A percentile compares a stretch with the other conserved stretches of the same genome.
phyloP scores from a whole-genome alignment of 2,113 vertebrate genomes.

The Candoia aspera region DNA sequence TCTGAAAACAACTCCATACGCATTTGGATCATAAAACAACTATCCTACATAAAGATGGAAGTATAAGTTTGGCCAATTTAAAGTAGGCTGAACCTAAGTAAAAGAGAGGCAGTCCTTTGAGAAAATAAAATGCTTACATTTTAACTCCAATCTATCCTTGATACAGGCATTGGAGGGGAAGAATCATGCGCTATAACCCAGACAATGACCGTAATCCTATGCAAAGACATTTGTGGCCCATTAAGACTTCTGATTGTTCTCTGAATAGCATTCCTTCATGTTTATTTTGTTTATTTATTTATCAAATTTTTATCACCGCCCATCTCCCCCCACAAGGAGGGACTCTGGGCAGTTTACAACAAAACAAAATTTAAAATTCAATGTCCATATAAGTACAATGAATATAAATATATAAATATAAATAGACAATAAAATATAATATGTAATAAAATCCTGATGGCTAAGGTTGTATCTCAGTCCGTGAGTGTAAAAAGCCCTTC shows the following conservation, averaged over 20 bases:
- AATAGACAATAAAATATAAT: no score
- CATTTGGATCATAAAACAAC: background rate
- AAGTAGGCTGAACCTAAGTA: background rate
- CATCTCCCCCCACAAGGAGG: no score
- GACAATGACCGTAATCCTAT: background rate
- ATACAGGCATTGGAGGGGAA: background rate
- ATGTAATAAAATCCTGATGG: no score
- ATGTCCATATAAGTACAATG: no score
- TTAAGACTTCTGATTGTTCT: background rate
- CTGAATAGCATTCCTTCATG: background rate
- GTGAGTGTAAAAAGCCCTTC: no score
- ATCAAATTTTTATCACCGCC: no score
- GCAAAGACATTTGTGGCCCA: background rate
- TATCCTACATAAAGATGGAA: background rate
- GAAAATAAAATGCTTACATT: no score
- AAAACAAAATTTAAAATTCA: no score
- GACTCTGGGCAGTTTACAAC: no score
- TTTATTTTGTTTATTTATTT: no score
- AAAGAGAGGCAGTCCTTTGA: background rate
- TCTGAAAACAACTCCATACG: background rate
- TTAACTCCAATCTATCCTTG: background rate
- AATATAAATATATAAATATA: no score
- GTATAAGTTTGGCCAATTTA: background rate
- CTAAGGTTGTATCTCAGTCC: no score
- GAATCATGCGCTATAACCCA: background rate